Evolutionary conservation across 2,113 vertebrate species (phyloP).

Genomic region (Pitta sordida): DNA sequence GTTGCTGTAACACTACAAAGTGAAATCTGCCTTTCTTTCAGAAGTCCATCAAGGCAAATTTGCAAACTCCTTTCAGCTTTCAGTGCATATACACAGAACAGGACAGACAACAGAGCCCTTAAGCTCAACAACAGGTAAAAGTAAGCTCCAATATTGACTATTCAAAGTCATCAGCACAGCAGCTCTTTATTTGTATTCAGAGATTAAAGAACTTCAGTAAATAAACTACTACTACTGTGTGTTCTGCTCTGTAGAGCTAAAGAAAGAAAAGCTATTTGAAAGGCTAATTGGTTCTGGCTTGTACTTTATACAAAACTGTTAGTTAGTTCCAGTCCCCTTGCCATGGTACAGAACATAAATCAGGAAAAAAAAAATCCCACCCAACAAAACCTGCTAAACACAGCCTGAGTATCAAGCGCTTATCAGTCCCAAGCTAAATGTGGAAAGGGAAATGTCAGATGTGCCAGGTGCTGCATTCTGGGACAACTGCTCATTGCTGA

Average conservation of each 20-base stretch:
- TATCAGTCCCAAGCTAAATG: background rate
- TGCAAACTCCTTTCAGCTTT: background rate
- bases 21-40: background rate
- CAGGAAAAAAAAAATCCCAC: background rate
- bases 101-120: background rate
- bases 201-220: slow-evolving; percentile 8
- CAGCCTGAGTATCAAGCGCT: background rate
- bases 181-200: slow-evolving; percentile 6
- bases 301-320: background rate
- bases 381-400: background rate
- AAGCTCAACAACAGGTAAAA: background rate
- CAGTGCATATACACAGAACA: background rate
- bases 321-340: background rate
- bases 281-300: slow-evolving; percentile 11
- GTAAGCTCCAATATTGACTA: background rate
- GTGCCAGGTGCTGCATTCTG: background rate
- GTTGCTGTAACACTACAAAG: background rate
- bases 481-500: background rate
- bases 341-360: background rate
- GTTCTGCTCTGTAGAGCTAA: background rate
- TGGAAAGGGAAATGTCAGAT: background rate
- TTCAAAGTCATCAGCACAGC: background rate
- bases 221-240: background rate
- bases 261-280: slow-evolving; percentile 12
- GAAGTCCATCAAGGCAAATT: background rate